These are phyloP conservation scores for Volucella inanis DNA, from an alignment of 2,888 invertebrate genomes.

Conservation along the genomic window DNA sequence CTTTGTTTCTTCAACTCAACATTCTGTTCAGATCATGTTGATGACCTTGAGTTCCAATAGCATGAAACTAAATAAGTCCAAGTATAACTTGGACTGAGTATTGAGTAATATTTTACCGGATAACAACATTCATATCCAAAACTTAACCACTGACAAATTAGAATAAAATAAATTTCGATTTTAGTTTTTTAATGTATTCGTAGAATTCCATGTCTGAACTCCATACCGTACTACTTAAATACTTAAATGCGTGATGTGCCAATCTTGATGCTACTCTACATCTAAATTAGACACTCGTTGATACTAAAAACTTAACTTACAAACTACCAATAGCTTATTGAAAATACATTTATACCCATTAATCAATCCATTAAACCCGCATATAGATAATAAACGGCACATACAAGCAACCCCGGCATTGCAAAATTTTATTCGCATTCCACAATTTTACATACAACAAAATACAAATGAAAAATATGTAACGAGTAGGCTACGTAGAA, in stretches of 20 bases:
- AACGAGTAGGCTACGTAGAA: background rate
- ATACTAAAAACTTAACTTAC: constrained; percentile 1
- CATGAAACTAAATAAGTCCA: no score
- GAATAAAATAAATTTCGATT: constrained; percentile 19
- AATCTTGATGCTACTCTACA: background rate
- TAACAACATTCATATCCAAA: no score
- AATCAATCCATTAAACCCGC: constrained; percentile 19
- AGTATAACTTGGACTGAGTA: no score
- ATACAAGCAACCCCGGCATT: constrained; percentile 21
- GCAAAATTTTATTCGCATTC: constrained; percentile 60
- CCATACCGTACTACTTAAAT: background rate
- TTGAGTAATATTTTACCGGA: no score
- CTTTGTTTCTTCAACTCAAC: no score
- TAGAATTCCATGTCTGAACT: constrained; percentile 10
- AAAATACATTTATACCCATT: constrained; percentile 1
- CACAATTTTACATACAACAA: constrained; percentile 36
- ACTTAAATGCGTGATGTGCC: background rate
- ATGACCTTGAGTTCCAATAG: background rate
- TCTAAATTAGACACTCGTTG: background rate
- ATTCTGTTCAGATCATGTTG: background rate
- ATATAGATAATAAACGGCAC: background rate
- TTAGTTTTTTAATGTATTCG: background rate
- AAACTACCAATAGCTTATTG: constrained; percentile 10
- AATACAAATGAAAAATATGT: constrained; percentile 35
- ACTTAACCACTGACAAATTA: constrained; percentile 10